Evolutionary conservation across 2,888 invertebrate genomes (phyloP).

Genomic region (Plagiodera versicolora): DNA sequence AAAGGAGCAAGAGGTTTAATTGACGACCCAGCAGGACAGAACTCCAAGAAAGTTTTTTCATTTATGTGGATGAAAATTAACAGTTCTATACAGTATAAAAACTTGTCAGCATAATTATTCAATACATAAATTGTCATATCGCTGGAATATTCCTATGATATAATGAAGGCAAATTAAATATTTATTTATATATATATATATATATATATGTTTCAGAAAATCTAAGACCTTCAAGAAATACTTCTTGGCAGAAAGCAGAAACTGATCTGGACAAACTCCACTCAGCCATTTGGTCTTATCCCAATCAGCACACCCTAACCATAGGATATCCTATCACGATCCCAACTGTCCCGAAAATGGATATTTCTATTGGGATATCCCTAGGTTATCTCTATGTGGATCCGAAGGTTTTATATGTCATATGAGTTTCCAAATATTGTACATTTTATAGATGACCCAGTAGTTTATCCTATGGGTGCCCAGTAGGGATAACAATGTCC

Average conservation of each 20-base stretch:
- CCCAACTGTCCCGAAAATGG: not conserved
- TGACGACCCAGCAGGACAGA: conserved; percentile 4
- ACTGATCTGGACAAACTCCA: not conserved
- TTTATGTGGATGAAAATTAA: conserved; percentile 7
- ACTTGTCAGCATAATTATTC: no score
- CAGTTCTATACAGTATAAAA: not conserved
- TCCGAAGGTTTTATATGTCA: not conserved
- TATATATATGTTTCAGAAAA: no score
- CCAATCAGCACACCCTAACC: not conserved
- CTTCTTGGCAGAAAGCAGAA: conserved; percentile 9
- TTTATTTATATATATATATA: no score
- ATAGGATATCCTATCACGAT: not conserved
- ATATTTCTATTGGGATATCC: not conserved
- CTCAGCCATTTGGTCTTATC: not conserved
- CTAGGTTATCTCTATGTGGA: not conserved
- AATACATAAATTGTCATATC: no score
- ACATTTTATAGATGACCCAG: not conserved
- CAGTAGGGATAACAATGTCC: not conserved
- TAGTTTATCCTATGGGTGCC: not conserved
- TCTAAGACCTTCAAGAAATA: no score
- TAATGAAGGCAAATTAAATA: no score
- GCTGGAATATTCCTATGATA: no score
- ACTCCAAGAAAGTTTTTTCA: conserved; percentile 7
- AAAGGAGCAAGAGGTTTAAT: conserved; percentile 8
- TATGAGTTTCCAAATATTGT: not conserved